A percentile compares a stretch with the other conserved stretches of the same genome.
Conservation (phyloP, 2,113 vertebrate species). For the Cyanoderma ruficeps region DNA sequence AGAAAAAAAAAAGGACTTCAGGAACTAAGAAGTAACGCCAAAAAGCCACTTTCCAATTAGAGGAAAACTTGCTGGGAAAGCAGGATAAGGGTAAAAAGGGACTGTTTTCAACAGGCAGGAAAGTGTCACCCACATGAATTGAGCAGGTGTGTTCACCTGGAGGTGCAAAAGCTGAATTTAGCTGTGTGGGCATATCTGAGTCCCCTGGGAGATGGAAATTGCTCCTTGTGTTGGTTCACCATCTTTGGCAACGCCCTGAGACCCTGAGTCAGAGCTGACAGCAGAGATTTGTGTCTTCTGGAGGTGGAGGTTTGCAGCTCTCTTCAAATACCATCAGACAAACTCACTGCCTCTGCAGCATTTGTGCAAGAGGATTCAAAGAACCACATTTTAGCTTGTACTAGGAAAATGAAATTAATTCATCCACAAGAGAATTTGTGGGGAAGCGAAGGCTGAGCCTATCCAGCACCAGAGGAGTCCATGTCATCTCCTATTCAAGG, state of each 20-base stretch:
- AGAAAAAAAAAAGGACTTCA: background rate
- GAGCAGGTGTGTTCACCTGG: background rate
- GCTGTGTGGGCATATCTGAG: background rate
- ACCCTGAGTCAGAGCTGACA: background rate
- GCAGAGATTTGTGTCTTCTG: background rate
- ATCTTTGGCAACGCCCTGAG: background rate
- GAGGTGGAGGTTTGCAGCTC: background rate
- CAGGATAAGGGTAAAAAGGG: conserved; percentile 1
- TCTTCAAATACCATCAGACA: background rate
- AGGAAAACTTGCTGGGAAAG: conserved; percentile 27
- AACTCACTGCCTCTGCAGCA: background rate
- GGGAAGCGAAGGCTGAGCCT: background rate
- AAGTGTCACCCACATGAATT: background rate
- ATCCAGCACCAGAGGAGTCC: background rate
- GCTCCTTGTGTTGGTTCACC: background rate
- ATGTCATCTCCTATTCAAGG: background rate
- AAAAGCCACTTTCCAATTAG: conserved; percentile 15
- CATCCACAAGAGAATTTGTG: background rate
- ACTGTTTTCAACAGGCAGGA: background rate
- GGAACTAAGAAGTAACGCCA: conserved; percentile 9
- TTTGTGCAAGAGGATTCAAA: background rate
- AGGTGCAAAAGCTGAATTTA: background rate
- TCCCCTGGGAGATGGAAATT: background rate
- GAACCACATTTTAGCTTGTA: background rate
- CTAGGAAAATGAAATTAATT: background rate